Conservation (phyloP, 2,888 invertebrate genomes). For the Ochropacha duplaris region DNA sequence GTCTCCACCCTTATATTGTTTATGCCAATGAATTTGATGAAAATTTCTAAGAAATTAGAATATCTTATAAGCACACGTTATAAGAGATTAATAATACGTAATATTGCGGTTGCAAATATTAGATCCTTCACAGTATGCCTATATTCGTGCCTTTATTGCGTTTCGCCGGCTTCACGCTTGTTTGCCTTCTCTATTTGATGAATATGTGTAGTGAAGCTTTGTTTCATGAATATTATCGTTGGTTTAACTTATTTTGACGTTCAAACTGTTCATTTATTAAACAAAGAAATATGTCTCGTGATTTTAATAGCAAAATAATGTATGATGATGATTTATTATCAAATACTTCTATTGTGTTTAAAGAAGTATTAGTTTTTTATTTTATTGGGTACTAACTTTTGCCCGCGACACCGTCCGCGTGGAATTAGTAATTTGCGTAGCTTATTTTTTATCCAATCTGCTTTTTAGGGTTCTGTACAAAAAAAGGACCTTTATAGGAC, state of each 20-base stretch:
- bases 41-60: background rate
- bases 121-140: background rate
- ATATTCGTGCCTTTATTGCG: background rate
- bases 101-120: background rate
- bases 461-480: no score
- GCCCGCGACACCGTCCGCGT: no score
- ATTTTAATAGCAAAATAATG: no score
- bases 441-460: no score
- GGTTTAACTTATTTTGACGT: background rate
- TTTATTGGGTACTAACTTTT: no score
- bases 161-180: background rate
- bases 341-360: no score
- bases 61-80: background rate
- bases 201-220: background rate
- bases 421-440: no score
- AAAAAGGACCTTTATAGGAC: no score
- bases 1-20: no score
- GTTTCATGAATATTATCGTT: background rate
- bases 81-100: background rate
- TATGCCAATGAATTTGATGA: background rate
- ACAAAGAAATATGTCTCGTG: no score
- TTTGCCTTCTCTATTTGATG: background rate
- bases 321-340: no score
- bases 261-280: background rate
- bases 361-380: no score